Base-by-base conservation (phyloP, 2,797 vertebrate species). In the Chelidonichthys spinosus region DNA sequence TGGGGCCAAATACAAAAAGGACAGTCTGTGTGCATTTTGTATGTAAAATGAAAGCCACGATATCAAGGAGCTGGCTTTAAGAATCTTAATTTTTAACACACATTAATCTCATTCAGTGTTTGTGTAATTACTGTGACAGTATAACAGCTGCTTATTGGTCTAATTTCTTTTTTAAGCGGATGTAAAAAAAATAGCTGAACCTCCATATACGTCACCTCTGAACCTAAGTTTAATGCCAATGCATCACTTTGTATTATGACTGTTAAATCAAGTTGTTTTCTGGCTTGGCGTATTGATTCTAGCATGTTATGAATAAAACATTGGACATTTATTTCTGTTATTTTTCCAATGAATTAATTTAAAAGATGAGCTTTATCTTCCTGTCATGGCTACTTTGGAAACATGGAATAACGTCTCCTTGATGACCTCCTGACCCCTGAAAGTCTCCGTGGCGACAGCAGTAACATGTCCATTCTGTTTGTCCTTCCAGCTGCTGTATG, bases 401-500 rank as follows among this genome's bases (percentile, higher is more conserved):
- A 62, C 58, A 42, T 66, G 6, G 69, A 69, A 66, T 62, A 9
- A 33, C 5, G 25, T 42, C 7, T 15, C 0, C 1, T 44, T 58
- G 14, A 39, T 46, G 39, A 25, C 25, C 25, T 25, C 25, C 25
- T 58, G 40, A 52, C 47, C 56, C 25, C 7, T 52, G 2, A 15
- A 60, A 54, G 32, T 46, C 17, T 63, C 14, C 11, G 8, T 37
- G 11, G 39, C 67, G n/a, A 39, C 49, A 17, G 3, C 61, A 64
- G 69, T 79, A 69, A 81, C n/a, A 3, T 54, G 36, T 79, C 14
- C 87, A 36, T 84, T 68, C 85, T 83, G 76, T 82, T 63, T 88
- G 52, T 87, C 74, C 82, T 71, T 83, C 58, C 83, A 89, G 89
- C 85, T 81, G 85, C 81, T 83, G 73, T 79, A 59, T 73, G 72